A percentile compares a stretch with the other conserved stretches of the same genome.
phyloP scores from a whole-genome alignment of 2,888 invertebrate genomes.

The Trachelus tabidus region DNA sequence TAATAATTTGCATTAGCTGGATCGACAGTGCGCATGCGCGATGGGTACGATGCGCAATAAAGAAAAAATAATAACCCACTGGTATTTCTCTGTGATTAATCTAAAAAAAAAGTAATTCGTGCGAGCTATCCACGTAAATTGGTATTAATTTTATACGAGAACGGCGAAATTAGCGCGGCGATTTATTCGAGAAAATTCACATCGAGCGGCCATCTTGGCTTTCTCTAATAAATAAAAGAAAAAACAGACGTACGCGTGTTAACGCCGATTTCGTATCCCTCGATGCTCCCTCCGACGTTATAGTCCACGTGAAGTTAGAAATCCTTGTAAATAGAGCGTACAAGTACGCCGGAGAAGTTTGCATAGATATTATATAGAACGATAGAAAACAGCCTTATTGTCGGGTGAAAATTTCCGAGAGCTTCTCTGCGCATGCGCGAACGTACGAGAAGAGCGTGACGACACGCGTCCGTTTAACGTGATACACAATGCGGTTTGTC shows the following conservation, averaged over 20 bases:
- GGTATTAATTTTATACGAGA: no score
- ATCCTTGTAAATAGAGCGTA: slow-evolving; percentile 52
- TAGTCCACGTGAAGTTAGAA: slow-evolving; percentile 43
- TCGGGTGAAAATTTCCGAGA: no score
- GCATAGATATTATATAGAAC: not conserved
- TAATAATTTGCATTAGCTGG: slow-evolving; percentile 43
- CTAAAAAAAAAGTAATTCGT: no score
- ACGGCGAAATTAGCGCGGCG: not conserved
- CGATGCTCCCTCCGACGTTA: not conserved
- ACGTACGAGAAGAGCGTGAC: not conserved
- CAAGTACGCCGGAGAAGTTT: slow-evolving; percentile 23
- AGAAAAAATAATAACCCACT: no score
- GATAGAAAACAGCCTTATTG: no score
- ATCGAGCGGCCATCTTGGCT: slow-evolving; percentile 24
- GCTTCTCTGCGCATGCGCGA: not conserved
- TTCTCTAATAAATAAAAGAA: slow-evolving; percentile 37
- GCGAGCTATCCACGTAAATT: no score
- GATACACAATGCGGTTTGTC: slow-evolving; percentile 47
- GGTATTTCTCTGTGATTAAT: no score
- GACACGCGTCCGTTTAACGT: slow-evolving; percentile 27
- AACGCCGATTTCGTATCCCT: not conserved
- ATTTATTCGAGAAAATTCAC: not conserved
- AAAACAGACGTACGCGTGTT: slow-evolving; percentile 21
- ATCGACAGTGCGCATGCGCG: slow-evolving; percentile 33
- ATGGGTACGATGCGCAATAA: no score